Conservation (phyloP, 1,140 invertebrate genomes). For the Zaprionus davidi region DNA sequence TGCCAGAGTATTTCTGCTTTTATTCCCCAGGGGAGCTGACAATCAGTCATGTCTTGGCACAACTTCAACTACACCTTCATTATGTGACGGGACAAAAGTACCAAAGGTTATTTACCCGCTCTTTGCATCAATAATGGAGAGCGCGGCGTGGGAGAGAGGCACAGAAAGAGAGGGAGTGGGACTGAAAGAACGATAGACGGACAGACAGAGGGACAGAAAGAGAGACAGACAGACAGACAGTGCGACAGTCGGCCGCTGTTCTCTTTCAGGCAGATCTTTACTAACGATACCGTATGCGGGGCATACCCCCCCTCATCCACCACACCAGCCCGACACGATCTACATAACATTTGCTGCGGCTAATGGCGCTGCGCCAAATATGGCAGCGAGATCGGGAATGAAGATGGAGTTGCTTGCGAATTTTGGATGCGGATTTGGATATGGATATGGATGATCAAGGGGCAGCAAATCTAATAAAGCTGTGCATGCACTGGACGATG, state of each 20-base stretch:
- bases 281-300: slow-evolving; percentile 68
- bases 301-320: background rate
- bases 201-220: slow-evolving; percentile 20
- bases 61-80: slow-evolving; percentile 59
- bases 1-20: background rate
- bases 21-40: background rate
- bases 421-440: slow-evolving; percentile 23
- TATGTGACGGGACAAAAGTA: slow-evolving; percentile 45
- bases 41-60: slow-evolving; percentile 43
- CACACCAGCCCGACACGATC: slow-evolving; percentile 56
- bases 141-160: slow-evolving; percentile 15
- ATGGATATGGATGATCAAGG: slow-evolving; percentile 43
- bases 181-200: slow-evolving; percentile 7
- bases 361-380: slow-evolving; percentile 53
- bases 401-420: slow-evolving; percentile 25
- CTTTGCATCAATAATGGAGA: slow-evolving; percentile 68
- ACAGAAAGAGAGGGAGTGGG: slow-evolving; percentile 12
- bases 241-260: slow-evolving; percentile 34
- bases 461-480: slow-evolving; percentile 32
- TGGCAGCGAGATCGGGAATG: slow-evolving; percentile 47
- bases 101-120: slow-evolving; percentile 77
- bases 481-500: slow-evolving; percentile 15
- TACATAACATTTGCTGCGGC: slow-evolving; percentile 76
- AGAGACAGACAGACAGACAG: slow-evolving; percentile 23
- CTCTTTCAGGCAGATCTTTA: slow-evolving; percentile 56